Evolutionary conservation across 2,113 vertebrate genomes (phyloP), one percentile per base, ranked within the genome.

Genomic region (Myiopsitta monachus): DNA sequence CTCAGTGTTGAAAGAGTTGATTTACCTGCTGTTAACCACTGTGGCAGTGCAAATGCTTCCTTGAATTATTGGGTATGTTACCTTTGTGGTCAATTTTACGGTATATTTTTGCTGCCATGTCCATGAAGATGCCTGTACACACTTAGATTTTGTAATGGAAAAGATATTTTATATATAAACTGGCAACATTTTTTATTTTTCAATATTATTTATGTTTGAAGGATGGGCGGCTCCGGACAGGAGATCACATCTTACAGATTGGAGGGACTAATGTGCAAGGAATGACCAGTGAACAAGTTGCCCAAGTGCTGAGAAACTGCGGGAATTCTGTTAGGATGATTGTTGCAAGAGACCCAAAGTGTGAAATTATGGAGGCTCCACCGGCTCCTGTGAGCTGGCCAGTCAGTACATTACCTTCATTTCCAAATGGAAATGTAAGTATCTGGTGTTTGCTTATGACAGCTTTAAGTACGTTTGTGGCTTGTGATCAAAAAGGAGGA

Each of bases 221-320:
- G 99, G 99, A 99, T 36, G 99, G 99, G 33, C 98, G 99, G 64
- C 98, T 99, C 46, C 98, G 78, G 52, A 99, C 99, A 3, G 99
- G 99, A 23, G 99, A 99, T 96, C 98, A 99, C 97, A 99, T 99
- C 97, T 94, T 99, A n/a, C 97, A 98, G 87, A 99, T 99, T 26
- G 99, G 99, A 66, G 96, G 96, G 30, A 99, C 98, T 38, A 98
- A 99, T 26, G 99, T 99, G 27, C 98, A 98, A 21, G 99, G 99
- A 26, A 98, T 99, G 98, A 98, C 78, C 96, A 99, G 99, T 8
- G 99, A 99, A 88, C 99, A 99, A 94, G 99, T 99, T 13, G 99
- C 99, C 6, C 98, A 98, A 77, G 99, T 99, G 77, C 97, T 99
- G 82, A 99, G 99, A 81, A 98, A 97, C 59, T 99, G 99, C 19